A percentile compares a stretch with the other conserved stretches of the same genome.
Conservation (phyloP, 2,113 vertebrate genomes). For the Lepisosteus oculatus region DNA sequence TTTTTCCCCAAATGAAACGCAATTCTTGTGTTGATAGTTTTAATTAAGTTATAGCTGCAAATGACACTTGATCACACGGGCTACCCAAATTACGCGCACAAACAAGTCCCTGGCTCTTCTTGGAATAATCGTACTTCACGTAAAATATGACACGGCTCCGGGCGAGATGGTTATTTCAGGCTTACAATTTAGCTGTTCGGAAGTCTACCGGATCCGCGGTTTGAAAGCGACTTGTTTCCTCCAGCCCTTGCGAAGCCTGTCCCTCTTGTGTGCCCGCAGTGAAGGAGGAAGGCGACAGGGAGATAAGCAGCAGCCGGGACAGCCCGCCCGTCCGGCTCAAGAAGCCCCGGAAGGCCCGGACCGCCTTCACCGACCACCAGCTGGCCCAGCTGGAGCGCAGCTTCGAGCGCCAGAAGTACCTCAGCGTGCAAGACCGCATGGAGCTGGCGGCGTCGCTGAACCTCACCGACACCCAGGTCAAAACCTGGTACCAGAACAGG, state of each 20-base stretch:
- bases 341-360: constrained; percentile 95
- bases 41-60: no score
- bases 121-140: no score
- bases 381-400: constrained; percentile 96
- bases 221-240: background rate
- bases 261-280: constrained; percentile 58
- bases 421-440: constrained; percentile 98
- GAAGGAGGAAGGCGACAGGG: constrained; percentile 94
- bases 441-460: constrained; percentile 96
- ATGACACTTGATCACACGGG: no score
- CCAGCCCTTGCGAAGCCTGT: background rate
- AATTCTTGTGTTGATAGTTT: no score
- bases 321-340: constrained; percentile 92
- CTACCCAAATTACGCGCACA: no score
- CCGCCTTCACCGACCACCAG: constrained; percentile 97
- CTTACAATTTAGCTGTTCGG: no score
- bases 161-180: no score
- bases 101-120: no score
- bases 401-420: constrained; percentile 95
- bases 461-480: constrained; percentile 98
- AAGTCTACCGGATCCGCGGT: no score
- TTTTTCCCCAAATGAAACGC: no score
- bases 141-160: no score
- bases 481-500: constrained; percentile 99
- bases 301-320: constrained; percentile 96